Evolutionary conservation across 2,113 vertebrate genomes (phyloP).

Genomic region (Pipa parva): DNA sequence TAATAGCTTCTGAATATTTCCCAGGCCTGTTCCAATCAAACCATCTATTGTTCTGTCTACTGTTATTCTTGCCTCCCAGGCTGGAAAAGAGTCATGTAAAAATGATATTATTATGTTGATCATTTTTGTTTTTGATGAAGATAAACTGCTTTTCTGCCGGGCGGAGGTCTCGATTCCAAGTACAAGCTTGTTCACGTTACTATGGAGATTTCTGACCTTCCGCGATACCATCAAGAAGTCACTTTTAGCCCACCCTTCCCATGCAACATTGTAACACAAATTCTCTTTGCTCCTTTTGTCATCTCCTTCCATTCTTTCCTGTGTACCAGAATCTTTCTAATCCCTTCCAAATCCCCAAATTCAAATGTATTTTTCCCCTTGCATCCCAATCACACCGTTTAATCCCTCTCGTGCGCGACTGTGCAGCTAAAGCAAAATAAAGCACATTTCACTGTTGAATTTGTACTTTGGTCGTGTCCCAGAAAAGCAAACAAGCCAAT

Average conservation of each 20-base stretch:
- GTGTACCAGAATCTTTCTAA: slow-evolving; percentile 27
- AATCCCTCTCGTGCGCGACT: slow-evolving; percentile 30
- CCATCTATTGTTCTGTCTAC: no score
- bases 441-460: slow-evolving; percentile 25
- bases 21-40: no score
- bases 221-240: slow-evolving; percentile 30
- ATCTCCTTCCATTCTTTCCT: slow-evolving; percentile 21
- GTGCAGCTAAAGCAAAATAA: slow-evolving; percentile 7
- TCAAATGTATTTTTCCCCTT: slow-evolving; percentile 29
- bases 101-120: no score
- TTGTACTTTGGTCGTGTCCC: slow-evolving; percentile 13
- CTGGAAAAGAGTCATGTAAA: no score
- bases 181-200: slow-evolving; percentile 23
- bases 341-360: slow-evolving; percentile 36
- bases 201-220: slow-evolving; percentile 22
- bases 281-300: slow-evolving; percentile 18
- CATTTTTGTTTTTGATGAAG: no score
- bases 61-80: no score
- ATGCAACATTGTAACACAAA: slow-evolving; percentile 31
- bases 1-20: no score
- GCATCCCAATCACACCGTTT: slow-evolving; percentile 13
- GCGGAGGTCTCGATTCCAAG: no score
- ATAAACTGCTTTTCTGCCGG: background rate
- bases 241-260: slow-evolving; percentile 1
- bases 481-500: slow-evolving; percentile 15